Evolutionary conservation across 2,113 vertebrate genomes (phyloP), one percentile per base, ranked within the genome.

Genomic region (Lota lota): DNA sequence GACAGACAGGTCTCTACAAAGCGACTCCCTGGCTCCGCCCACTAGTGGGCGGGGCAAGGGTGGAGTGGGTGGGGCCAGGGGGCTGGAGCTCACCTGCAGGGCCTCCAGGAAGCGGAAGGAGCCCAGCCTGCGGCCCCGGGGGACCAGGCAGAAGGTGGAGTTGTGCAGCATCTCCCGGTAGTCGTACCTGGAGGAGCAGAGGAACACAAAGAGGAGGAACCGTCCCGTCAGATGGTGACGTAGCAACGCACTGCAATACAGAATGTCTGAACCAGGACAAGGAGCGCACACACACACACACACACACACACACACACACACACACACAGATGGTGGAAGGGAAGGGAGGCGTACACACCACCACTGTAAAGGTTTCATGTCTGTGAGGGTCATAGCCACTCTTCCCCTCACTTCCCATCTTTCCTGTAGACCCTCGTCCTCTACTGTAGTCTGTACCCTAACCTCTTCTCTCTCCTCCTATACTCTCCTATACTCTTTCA

Each of bases 121-220:
- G 66, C 97, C 97, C 79, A 99, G 94, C 82, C 97, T 93, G 81
- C 97, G 94, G 85, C 97, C 97, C 64, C 97, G 95, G 74, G 97
- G 97, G 88, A 99, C 97, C 92, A 99, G 92, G 88, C 97, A 99
- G 94, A 99, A 99, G 93, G 97, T 98, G 92, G 97, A 96, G 93
- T 99, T 99, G 93, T 99, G 95, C 86, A 99, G 95, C 96, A 99
- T 97, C 91, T 99, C 97, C 86, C 95, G 95, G 92, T 99, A 99
- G 93, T 99, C 97, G 81, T 96, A 99, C 90, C 97, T 98, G 85
- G 71, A 70, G 24, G 24, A 24, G 24, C 51, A 79, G 4, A 81
- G 51, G 53, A 33, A 67, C 0, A 20, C 1, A 2, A 11, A 21
- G 3, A 33, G 3, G 3, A 33, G 28, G 3, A 7, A 1, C 36